Evolutionary conservation across 2,888 invertebrate genomes (phyloP).

Genomic region (Autographa gamma): DNA sequence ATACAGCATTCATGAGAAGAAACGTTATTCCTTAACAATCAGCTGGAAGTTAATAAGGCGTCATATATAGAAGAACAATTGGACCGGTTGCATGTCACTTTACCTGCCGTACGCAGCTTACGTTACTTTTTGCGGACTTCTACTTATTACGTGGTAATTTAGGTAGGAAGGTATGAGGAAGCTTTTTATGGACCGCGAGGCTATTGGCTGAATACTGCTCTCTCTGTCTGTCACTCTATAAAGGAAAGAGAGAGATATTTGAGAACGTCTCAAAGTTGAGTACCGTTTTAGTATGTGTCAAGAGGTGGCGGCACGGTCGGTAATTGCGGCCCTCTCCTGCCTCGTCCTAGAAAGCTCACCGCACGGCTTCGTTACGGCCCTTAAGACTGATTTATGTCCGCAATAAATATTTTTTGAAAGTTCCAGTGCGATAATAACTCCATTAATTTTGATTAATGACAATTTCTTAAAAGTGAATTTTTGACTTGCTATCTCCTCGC

Average conservation of each 20-base stretch:
- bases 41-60: constrained; percentile 52
- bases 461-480: constrained; percentile 87
- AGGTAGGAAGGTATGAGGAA: constrained; percentile 52
- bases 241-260: no score
- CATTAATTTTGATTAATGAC: constrained; percentile 89
- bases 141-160: constrained; percentile 58
- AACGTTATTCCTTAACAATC: constrained; percentile 37
- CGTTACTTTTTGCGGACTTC: constrained; percentile 51
- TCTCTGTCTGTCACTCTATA: no score
- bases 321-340: constrained; percentile 74
- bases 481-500: constrained; percentile 63
- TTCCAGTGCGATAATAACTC: constrained; percentile 88
- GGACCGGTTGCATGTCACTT: constrained; percentile 47
- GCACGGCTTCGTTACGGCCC: constrained; percentile 84
- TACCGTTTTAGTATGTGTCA: constrained; percentile 28
- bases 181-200: constrained; percentile 52
- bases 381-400: constrained; percentile 86
- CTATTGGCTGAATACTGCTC: background rate
- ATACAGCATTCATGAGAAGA: constrained; percentile 20
- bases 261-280: no score
- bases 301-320: constrained; percentile 41
- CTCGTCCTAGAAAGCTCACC: constrained; percentile 85
- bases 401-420: constrained; percentile 89
- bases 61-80: constrained; percentile 54
- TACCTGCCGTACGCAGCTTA: constrained; percentile 46